phyloP scores from a whole-genome alignment of 1,140 invertebrate genomes.

The Marisa cornuarietis region DNA sequence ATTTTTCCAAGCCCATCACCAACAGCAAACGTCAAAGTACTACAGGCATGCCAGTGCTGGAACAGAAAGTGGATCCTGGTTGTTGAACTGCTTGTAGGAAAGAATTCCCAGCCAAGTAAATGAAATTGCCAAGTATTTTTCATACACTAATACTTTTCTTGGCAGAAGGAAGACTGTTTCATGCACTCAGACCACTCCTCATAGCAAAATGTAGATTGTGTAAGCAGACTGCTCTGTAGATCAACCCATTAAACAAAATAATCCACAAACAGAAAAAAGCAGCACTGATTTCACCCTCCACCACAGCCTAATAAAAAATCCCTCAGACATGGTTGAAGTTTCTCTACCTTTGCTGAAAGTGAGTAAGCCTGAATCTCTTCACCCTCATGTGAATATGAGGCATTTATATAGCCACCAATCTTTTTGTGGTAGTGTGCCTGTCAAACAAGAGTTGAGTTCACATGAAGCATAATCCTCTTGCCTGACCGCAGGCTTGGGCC shows the following conservation, averaged over 20 bases:
- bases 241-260: background rate
- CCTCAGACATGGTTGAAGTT: conserved; percentile 6
- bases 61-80: too few species aligned
- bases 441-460: background rate
- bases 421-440: conserved; percentile 27
- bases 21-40: background rate
- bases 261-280: background rate
- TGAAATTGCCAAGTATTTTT: background rate
- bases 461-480: conserved; percentile 8
- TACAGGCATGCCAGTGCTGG: too few species aligned
- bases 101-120: too few species aligned
- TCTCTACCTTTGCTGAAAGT: background rate
- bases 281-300: background rate
- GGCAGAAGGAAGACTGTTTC: too few species aligned
- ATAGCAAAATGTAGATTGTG: too few species aligned
- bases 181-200: too few species aligned
- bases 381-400: conserved; percentile 39
- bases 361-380: conserved; percentile 17
- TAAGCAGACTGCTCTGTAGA: too few species aligned
- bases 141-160: background rate
- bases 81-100: background rate
- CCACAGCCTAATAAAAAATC: background rate
- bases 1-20: background rate
- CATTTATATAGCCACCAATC: conserved; percentile 43
- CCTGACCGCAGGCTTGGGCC: conserved; percentile 3